phyloP scores from a whole-genome alignment of 2,888 invertebrate species.

The Pandemis corylana region DNA sequence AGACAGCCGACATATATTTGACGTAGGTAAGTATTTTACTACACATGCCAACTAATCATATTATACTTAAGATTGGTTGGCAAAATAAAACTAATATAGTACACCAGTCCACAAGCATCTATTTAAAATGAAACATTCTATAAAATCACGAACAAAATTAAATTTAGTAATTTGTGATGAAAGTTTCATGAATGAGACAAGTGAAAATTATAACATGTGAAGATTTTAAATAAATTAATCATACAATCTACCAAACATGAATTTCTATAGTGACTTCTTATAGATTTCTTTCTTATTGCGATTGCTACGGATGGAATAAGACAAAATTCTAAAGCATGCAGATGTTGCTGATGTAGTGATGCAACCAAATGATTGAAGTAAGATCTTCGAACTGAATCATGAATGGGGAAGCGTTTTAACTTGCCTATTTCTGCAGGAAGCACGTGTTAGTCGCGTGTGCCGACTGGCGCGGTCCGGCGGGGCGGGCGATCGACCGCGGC shows the following conservation, averaged over 20 bases:
- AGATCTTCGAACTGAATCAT: slow-evolving; percentile 27
- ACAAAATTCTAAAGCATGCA: slow-evolving; percentile 19
- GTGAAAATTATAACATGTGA: slow-evolving; percentile 12
- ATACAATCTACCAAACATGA: background rate
- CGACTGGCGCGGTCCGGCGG: slow-evolving; percentile 52
- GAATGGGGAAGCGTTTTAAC: slow-evolving; percentile 38
- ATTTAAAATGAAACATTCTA: too few relatives aligned
- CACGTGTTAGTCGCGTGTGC: slow-evolving; percentile 77
- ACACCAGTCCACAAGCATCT: too few relatives aligned
- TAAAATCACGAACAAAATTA: too few relatives aligned
- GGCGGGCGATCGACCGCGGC: slow-evolving; percentile 68
- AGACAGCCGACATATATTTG: too few relatives aligned
- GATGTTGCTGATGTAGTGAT: slow-evolving; percentile 10
- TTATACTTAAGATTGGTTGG: too few relatives aligned
- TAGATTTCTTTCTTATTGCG: background rate
- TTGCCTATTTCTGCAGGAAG: slow-evolving; percentile 47
- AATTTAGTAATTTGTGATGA: too few relatives aligned
- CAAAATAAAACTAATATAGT: too few relatives aligned
- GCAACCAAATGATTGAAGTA: slow-evolving; percentile 22
- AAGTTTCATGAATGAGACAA: background rate
- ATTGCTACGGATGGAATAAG: background rate
- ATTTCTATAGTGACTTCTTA: background rate
- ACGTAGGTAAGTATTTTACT: too few relatives aligned
- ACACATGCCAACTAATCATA: too few relatives aligned
- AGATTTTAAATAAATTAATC: background rate